Percentiles rank a stretch among this genome's conserved stretches.
phyloP scores from a whole-genome alignment of 2,888 invertebrate genomes.

The Cabera pusaria region DNA sequence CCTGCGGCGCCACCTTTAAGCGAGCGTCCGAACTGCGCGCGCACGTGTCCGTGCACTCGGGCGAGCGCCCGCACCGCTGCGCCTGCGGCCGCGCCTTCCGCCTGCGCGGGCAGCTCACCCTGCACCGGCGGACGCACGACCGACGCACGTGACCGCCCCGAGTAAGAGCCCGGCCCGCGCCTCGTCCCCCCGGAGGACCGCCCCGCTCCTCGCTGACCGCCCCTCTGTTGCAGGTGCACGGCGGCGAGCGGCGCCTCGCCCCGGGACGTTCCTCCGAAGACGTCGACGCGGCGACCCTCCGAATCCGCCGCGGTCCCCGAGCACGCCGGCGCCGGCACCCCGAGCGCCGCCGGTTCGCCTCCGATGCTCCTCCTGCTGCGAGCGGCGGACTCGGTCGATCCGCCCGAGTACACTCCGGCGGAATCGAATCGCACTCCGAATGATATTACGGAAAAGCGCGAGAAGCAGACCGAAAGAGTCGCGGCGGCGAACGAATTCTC shows the following conservation, averaged over 20 bases:
- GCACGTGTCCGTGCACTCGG: constrained; percentile 82
- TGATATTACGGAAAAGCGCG: too few species aligned
- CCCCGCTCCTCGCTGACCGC: too few species aligned
- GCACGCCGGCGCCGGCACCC: not conserved
- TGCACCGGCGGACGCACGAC: constrained; percentile 69
- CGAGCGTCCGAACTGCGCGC: constrained; percentile 77
- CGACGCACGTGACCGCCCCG: not conserved
- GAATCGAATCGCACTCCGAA: too few species aligned
- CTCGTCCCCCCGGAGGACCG: too few species aligned
- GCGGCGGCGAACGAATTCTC: constrained; percentile 44
- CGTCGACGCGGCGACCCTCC: too few species aligned
- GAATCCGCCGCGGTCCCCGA: too few species aligned
- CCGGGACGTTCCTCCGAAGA: not conserved
- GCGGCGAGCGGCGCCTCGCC: too few species aligned
- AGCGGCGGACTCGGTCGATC: not conserved
- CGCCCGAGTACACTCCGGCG: too few species aligned
- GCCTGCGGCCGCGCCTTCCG: constrained; percentile 82
- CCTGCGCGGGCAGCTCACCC: constrained; percentile 78
- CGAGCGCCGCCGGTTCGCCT: constrained; percentile 44
- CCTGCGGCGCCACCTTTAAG: constrained; percentile 81
- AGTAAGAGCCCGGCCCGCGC: too few species aligned
- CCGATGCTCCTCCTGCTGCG: too few species aligned
- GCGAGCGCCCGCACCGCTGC: constrained; percentile 64
- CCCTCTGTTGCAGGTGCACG: too few species aligned
- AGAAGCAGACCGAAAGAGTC: too few species aligned